These are phyloP conservation scores for Eira barbara DNA, from an alignment of 2,113 vertebrate genomes.

Conservation along the genomic window DNA sequence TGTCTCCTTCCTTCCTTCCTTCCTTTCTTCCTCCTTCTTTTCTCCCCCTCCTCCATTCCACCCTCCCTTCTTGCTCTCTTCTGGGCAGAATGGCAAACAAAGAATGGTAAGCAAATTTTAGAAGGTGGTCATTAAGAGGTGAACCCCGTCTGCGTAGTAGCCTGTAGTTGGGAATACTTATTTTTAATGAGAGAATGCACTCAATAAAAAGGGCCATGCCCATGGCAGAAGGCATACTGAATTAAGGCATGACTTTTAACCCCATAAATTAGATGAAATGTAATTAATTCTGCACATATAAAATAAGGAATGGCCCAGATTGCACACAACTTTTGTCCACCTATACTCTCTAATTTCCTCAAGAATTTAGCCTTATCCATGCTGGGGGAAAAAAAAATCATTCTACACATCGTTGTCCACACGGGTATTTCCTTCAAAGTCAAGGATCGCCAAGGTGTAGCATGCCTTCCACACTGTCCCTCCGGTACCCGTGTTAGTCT, in stretches of 20 bases:
- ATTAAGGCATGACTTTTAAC: neutral
- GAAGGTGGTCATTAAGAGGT: neutral
- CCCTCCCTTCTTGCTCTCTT: neutral
- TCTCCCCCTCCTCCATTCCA: neutral
- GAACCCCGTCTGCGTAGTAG: neutral
- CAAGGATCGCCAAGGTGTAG: neutral
- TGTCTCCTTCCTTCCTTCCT: neutral
- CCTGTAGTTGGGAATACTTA: neutral
- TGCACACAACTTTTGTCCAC: neutral
- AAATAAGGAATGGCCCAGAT: neutral
- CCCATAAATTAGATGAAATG: neutral
- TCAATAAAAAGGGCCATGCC: neutral
- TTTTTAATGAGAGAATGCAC: neutral
- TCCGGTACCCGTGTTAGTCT: neutral
- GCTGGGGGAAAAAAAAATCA: neutral
- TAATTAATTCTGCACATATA: neutral
- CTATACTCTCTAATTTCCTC: neutral
- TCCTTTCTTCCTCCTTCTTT: neutral
- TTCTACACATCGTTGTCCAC: neutral
- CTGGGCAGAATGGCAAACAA: neutral
- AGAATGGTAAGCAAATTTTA: neutral
- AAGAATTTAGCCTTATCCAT: neutral
- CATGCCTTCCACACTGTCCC: too few relatives aligned
- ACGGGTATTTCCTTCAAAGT: neutral
- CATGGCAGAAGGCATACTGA: neutral